A percentile compares a stretch with the other conserved stretches of the same genome.
These are phyloP conservation scores for Ibycter americanus DNA, from an alignment of 2,797 vertebrate species.

Conservation along the genomic window DNA sequence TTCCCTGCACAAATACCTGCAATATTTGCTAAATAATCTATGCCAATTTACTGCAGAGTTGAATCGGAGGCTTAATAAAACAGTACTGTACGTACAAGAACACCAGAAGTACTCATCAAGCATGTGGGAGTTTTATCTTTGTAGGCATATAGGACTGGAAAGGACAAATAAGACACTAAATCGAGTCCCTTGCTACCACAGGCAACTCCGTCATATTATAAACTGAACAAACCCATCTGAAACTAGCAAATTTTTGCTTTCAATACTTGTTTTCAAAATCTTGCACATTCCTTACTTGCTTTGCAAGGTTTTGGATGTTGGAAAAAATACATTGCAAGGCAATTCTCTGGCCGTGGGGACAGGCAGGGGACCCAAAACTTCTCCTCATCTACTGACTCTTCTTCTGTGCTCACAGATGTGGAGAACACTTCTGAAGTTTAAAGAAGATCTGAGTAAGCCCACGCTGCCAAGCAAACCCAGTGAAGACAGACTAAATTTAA, in stretches of 20 bases:
- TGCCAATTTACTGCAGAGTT: neutral
- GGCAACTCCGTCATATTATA: neutral
- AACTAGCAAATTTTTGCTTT: neutral
- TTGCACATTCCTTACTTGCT: neutral
- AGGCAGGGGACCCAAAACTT: neutral
- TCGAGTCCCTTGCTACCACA: neutral
- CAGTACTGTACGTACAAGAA: neutral
- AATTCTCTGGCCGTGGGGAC: neutral
- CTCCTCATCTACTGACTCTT: neutral
- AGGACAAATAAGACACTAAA: neutral
- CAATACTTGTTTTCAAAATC: neutral
- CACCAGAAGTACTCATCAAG: neutral
- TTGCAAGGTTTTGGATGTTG: neutral
- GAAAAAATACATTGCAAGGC: neutral
- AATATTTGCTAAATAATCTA: neutral
- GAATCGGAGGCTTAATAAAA: neutral
- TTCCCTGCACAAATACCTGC: neutral
- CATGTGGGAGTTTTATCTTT: neutral
- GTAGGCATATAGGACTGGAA: neutral
- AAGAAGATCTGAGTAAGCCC: slow-evolving; percentile 17
- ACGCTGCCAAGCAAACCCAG: slow-evolving; percentile 26
- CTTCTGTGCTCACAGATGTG: neutral
- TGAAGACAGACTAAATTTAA: slow-evolving; percentile 61
- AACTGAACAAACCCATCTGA: neutral
- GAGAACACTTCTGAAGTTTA: slow-evolving; percentile 34